Conservation (phyloP, 2,113 vertebrate genomes). For the Protobothrops mucrosquamatus region DNA sequence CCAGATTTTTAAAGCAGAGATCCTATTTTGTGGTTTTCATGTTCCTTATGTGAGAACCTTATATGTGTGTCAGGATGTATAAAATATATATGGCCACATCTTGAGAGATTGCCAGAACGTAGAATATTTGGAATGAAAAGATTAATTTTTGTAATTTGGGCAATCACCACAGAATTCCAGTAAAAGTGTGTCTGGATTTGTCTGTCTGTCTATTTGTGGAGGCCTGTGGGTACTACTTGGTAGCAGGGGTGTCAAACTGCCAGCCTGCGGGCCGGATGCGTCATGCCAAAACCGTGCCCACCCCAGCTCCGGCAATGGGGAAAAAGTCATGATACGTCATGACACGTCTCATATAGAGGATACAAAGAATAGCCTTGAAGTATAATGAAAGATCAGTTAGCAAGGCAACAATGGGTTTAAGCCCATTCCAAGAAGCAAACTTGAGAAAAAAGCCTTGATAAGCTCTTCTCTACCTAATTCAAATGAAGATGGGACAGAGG, state of each 20-base stretch:
- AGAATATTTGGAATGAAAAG: background rate
- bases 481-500: background rate
- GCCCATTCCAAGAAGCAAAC: background rate
- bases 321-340: too few species aligned
- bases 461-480: background rate
- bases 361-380: too few species aligned
- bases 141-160: background rate
- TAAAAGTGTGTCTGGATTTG: background rate
- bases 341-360: too few species aligned
- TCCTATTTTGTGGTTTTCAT: background rate
- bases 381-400: background rate
- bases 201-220: background rate
- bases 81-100: background rate
- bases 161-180: background rate
- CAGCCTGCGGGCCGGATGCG: too few species aligned
- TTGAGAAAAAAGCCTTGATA: background rate
- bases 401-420: background rate
- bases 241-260: too few species aligned
- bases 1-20: conserved; percentile 21
- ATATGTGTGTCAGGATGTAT: background rate
- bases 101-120: background rate
- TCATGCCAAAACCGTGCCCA: too few species aligned
- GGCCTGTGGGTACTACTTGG: background rate
- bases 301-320: too few species aligned
- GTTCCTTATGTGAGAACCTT: background rate